These are phyloP conservation scores for Callinectes sapidus DNA, from an alignment of 2,888 invertebrate genomes.

Conservation along the genomic window DNA sequence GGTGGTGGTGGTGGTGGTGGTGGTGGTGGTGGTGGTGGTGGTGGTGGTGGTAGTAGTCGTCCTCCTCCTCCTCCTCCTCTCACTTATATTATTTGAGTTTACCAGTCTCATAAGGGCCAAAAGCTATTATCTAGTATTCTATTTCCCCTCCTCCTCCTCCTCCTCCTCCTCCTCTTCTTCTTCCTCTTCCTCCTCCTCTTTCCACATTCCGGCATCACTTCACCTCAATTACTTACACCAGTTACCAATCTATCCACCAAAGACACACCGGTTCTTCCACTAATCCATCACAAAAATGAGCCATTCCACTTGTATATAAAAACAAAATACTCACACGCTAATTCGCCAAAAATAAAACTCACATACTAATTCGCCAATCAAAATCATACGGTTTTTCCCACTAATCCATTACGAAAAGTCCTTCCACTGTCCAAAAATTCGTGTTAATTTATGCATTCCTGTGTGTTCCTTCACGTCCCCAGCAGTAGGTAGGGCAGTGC, in stretches of 20 bases:
- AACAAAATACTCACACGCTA: too few species aligned
- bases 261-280: not conserved
- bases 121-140: not conserved
- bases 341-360: too few species aligned
- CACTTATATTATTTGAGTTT: not conserved
- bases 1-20: not conserved
- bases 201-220: not conserved
- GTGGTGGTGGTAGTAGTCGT: not conserved
- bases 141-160: not conserved
- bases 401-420: not conserved
- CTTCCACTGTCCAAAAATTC: too few species aligned
- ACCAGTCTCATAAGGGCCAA: too few species aligned
- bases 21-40: not conserved
- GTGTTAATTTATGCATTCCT: too few species aligned
- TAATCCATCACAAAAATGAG: not conserved
- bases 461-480: not conserved
- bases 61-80: not conserved
- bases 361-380: too few species aligned
- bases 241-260: not conserved
- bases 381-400: not conserved
- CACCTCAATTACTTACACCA: not conserved
- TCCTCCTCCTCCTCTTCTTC: not conserved
- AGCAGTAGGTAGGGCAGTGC: not conserved
- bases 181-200: not conserved
- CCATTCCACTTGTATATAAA: too few species aligned